Evolutionary conservation across 2,888 invertebrate species (phyloP).

Genomic region (Pheosia tremula): DNA sequence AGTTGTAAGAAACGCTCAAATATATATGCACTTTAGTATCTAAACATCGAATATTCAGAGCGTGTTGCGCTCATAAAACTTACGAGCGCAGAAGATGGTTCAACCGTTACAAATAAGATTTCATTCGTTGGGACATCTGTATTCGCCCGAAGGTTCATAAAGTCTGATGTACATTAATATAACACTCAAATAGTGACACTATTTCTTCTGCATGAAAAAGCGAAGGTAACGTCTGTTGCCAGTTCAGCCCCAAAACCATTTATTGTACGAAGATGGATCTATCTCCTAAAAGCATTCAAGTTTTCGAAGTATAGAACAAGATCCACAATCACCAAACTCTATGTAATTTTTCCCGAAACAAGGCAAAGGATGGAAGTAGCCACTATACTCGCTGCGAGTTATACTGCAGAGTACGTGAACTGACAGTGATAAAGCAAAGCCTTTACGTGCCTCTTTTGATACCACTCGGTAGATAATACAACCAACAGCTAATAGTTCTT

Average conservation of each 20-base stretch:
- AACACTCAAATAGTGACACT: no score
- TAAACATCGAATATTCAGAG: constrained; percentile 15
- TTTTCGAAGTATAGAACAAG: neutral
- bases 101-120: neutral
- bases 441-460: constrained; percentile 6
- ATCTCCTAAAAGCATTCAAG: no score
- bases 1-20: constrained; percentile 21
- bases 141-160: no score
- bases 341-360: neutral
- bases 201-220: no score
- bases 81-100: neutral
- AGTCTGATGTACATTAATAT: no score
- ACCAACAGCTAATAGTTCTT: neutral
- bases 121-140: neutral
- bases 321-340: neutral
- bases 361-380: neutral
- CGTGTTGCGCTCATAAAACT: neutral
- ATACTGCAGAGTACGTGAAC: constrained; percentile 4
- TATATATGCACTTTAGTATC: constrained; percentile 39
- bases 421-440: constrained; percentile 9
- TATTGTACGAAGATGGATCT: no score
- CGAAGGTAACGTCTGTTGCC: no score
- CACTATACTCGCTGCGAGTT: neutral
- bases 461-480: neutral
- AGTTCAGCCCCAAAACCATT: no score